These are phyloP conservation scores for Erinaceus europaeus DNA, from an alignment of 2,113 vertebrate species.

Conservation along the genomic window DNA sequence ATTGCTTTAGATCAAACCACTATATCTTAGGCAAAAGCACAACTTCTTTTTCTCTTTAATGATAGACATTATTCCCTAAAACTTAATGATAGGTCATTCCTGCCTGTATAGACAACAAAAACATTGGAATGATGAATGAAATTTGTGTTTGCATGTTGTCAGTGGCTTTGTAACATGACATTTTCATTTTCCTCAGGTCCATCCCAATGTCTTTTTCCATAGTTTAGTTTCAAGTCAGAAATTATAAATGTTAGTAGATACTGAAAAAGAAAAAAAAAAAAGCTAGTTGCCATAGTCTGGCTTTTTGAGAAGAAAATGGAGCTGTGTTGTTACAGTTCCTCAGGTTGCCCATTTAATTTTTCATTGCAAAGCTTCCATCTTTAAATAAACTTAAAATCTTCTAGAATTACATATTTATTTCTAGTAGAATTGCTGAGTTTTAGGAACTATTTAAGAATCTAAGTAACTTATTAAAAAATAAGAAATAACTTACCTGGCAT, in stretches of 20 bases:
- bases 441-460: neutral
- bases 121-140: neutral
- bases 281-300: neutral
- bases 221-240: neutral
- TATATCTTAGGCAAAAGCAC: neutral
- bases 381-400: neutral
- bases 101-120: neutral
- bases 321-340: neutral
- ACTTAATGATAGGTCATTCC: neutral
- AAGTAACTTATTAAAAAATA: neutral
- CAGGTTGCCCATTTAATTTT: neutral
- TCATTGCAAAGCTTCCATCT: neutral
- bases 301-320: neutral
- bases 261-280: too few species aligned
- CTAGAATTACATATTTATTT: neutral
- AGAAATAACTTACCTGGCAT: neutral
- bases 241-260: neutral
- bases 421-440: neutral
- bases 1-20: neutral
- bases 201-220: neutral
- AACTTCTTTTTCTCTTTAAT: neutral
- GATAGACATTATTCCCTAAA: neutral
- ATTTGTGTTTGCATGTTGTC: neutral
- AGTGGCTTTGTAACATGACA: neutral
- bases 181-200: neutral